phyloP scores from a whole-genome alignment of 2,113 vertebrate genomes.

The Salvator merianae region DNA sequence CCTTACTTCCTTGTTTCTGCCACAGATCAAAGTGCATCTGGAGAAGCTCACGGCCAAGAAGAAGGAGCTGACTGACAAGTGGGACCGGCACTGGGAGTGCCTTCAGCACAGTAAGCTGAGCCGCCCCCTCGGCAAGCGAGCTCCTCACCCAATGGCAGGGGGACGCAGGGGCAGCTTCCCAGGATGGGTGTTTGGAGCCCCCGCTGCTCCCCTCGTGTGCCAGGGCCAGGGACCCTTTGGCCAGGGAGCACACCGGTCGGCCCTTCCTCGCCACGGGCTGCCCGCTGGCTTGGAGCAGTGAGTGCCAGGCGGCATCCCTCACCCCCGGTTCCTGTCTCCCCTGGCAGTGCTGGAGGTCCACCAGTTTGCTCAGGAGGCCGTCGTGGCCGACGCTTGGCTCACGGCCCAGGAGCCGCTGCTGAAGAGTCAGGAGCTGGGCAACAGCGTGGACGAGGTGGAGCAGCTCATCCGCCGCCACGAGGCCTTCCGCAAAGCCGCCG shows the following conservation, averaged over 20 bases:
- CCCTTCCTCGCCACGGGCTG: too few species aligned
- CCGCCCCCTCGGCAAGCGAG: neutral
- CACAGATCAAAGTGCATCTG: slow-evolving; percentile 87
- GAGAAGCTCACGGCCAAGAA: slow-evolving; percentile 88
- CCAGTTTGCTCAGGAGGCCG: slow-evolving; percentile 95
- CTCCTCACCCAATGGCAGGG: neutral
- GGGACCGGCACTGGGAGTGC: slow-evolving; percentile 93
- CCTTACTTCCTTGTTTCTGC: neutral
- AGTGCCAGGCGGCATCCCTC: too few species aligned
- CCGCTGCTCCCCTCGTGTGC: too few species aligned
- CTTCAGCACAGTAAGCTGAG: slow-evolving; percentile 88
- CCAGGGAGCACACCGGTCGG: neutral
- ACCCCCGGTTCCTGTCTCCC: fast-evolving
- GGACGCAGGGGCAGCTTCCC: neutral
- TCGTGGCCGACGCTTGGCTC: slow-evolving; percentile 94
- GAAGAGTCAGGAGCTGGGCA: slow-evolving; percentile 88
- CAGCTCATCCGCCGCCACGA: slow-evolving; percentile 94
- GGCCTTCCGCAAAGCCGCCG: slow-evolving; percentile 90
- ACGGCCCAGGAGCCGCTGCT: slow-evolving; percentile 90
- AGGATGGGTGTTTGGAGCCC: too few species aligned
- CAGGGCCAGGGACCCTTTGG: neutral
- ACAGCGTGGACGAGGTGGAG: slow-evolving; percentile 94
- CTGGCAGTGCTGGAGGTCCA: slow-evolving; percentile 90
- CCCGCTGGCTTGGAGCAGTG: too few species aligned
- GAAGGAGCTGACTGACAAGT: slow-evolving; percentile 88